Evolutionary conservation across 1,140 invertebrate genomes (phyloP).

Genomic region (Solenopsis invicta): DNA sequence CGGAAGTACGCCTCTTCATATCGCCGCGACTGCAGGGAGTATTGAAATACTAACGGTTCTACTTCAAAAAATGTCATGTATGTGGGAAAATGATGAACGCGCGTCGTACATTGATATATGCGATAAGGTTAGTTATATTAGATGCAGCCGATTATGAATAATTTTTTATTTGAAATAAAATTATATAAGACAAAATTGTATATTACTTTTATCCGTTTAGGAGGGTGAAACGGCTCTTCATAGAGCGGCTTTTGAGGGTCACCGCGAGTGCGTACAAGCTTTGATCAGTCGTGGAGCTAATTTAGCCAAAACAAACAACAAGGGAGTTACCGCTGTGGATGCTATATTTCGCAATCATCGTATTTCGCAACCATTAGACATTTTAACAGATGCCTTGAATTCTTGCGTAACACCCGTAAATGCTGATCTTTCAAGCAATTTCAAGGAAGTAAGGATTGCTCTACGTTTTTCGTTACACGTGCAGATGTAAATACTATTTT

Average conservation of each 20-base stretch:
- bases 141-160: not conserved
- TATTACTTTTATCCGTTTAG: not conserved
- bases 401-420: too few species aligned
- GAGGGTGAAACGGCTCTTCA: slow-evolving; percentile 63
- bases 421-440: too few species aligned
- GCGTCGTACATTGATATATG: slow-evolving; percentile 31
- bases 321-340: slow-evolving; percentile 55
- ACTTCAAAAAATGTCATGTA: slow-evolving; percentile 17
- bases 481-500: too few species aligned
- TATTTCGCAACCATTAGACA: slow-evolving; percentile 35
- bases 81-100: too few species aligned
- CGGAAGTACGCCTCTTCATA: slow-evolving; percentile 48
- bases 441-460: too few species aligned
- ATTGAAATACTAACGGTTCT: slow-evolving; percentile 32
- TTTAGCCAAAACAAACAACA: slow-evolving; percentile 31
- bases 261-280: slow-evolving; percentile 43
- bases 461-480: too few species aligned
- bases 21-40: slow-evolving; percentile 50
- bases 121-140: slow-evolving; percentile 43
- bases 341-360: slow-evolving; percentile 65
- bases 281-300: slow-evolving; percentile 60
- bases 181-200: not conserved
- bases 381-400: slow-evolving; percentile 59
- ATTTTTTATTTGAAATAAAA: not conserved
- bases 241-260: slow-evolving; percentile 57